Conservation (phyloP, 2,888 invertebrate genomes). For the Allophyes oxyacanthae region DNA sequence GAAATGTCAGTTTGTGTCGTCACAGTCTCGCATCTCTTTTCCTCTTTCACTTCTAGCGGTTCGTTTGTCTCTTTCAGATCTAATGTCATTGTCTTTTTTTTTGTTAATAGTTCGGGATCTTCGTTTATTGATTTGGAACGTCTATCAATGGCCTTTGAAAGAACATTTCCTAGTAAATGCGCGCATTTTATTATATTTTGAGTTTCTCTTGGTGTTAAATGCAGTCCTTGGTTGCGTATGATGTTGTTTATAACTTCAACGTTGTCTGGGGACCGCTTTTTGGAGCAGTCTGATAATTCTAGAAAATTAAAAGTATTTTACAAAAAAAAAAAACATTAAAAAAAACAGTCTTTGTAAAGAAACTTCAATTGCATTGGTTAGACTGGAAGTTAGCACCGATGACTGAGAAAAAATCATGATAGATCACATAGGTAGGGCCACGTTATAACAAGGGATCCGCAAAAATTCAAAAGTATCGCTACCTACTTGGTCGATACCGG, state of each 20-base stretch:
- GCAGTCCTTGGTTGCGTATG: slow-evolving; percentile 77
- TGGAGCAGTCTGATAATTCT: slow-evolving; percentile 76
- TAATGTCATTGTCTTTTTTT: slow-evolving; percentile 76
- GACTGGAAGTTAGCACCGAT: no score
- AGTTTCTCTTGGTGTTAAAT: slow-evolving; percentile 78
- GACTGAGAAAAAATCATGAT: no score
- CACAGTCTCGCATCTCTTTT: slow-evolving; percentile 75
- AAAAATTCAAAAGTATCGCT: no score
- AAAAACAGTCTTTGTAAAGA: no score
- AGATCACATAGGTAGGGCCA: no score
- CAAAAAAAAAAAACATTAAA: no score
- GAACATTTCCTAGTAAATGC: slow-evolving; percentile 78
- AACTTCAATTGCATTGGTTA: no score
- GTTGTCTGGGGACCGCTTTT: slow-evolving; percentile 76
- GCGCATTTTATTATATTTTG: slow-evolving; percentile 84
- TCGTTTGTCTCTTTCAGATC: slow-evolving; percentile 76
- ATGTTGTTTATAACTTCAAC: slow-evolving; percentile 71
- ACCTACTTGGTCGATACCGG: no score
- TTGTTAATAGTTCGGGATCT: slow-evolving; percentile 56
- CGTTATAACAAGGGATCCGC: no score
- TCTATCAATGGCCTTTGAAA: slow-evolving; percentile 78
- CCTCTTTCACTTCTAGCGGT: slow-evolving; percentile 68
- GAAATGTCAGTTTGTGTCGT: slow-evolving; percentile 86
- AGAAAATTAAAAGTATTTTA: slow-evolving; percentile 42
- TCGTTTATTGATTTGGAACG: slow-evolving; percentile 59